A percentile compares a stretch with the other conserved stretches of the same genome.
Conservation (phyloP, 92 coral and sea anemone species). For the Parazoanthus darwini region DNA sequence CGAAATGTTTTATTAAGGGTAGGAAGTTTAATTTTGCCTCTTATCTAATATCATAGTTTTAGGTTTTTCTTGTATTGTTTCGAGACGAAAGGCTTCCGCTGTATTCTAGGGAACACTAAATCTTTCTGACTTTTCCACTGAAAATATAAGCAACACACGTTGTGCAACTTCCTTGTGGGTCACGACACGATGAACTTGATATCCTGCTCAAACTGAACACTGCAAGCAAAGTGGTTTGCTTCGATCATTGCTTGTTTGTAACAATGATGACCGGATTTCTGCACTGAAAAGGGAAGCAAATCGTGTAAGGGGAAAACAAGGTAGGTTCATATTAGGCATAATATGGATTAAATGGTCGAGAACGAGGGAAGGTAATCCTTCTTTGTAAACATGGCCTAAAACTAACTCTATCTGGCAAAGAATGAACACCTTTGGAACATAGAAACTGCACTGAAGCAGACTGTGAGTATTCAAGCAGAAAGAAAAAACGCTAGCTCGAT, state of each 20-base stretch:
- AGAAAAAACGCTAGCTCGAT: no score
- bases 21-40: neutral
- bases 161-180: neutral
- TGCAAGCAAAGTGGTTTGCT: neutral
- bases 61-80: neutral
- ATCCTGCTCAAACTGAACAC: neutral
- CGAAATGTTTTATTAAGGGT: no score
- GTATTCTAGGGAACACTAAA: neutral
- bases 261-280: neutral
- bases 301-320: neutral
- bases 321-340: neutral
- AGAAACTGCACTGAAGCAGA: neutral
- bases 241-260: neutral
- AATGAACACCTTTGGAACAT: neutral
- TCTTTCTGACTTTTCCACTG: neutral
- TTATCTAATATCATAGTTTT: neutral
- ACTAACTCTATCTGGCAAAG: neutral
- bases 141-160: neutral
- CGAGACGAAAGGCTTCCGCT: neutral
- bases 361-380: no score
- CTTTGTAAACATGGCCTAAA: no score
- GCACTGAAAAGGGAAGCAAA: neutral
- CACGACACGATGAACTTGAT: neutral
- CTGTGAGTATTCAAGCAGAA: neutral
- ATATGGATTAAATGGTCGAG: no score